phyloP scores from a whole-genome alignment of 2,113 vertebrate species.

The Sitta europaea region DNA sequence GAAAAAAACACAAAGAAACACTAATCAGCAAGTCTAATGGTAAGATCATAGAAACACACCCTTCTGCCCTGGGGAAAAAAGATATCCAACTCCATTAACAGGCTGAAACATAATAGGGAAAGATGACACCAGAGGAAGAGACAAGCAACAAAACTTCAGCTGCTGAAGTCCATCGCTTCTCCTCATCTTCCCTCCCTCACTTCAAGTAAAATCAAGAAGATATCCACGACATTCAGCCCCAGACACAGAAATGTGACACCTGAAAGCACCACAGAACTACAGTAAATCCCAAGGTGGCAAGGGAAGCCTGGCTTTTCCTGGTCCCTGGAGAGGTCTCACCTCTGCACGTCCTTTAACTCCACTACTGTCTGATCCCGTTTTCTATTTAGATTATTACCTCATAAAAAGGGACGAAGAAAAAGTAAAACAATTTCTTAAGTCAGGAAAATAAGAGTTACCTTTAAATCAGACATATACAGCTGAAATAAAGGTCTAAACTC shows the following conservation, averaged over 20 bases:
- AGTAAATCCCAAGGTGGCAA: neutral
- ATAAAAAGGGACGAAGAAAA: neutral
- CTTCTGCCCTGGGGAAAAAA: neutral
- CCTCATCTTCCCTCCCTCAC: neutral
- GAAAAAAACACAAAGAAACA: neutral
- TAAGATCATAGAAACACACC: neutral
- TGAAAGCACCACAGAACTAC: neutral
- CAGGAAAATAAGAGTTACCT: neutral
- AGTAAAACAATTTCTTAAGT: neutral
- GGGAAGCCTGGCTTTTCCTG: neutral
- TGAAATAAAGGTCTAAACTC: neutral
- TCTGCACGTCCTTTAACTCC: neutral
- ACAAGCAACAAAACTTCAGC: neutral
- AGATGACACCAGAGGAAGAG: neutral
- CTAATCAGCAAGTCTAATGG: neutral
- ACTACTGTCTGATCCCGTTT: neutral
- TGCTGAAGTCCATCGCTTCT: neutral
- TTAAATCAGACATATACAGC: neutral
- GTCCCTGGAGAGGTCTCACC: neutral
- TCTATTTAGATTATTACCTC: neutral
- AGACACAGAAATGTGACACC: neutral
- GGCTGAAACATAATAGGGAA: neutral
- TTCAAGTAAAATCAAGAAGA: neutral
- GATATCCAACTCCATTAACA: neutral
- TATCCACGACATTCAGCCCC: neutral